Conservation (phyloP, 1,140 invertebrate species). For the Heliconius himera region DNA sequence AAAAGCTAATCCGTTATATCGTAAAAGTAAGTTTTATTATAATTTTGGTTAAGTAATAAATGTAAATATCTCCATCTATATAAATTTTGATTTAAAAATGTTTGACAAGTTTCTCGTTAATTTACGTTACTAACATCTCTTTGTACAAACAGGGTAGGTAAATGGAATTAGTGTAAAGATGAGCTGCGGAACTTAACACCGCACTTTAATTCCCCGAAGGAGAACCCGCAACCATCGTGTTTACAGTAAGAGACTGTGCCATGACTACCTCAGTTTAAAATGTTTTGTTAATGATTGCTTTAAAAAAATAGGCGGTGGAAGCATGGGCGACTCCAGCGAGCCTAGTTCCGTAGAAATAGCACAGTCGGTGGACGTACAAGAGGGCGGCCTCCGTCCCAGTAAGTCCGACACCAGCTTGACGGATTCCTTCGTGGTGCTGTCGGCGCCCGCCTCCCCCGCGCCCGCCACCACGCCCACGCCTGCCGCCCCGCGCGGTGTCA, state of each 20-base stretch:
- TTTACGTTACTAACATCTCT: neutral
- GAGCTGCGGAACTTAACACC: too few relatives aligned
- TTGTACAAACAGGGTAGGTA: too few relatives aligned
- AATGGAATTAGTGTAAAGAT: neutral
- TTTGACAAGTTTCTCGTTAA: neutral
- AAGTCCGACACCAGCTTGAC: constrained; percentile 95
- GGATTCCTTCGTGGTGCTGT: constrained; percentile 94
- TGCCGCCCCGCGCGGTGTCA: constrained; percentile 28
- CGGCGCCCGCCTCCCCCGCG: constrained; percentile 77
- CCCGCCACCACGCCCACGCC: constrained; percentile 37
- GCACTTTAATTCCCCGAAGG: too few relatives aligned
- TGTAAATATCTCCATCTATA: neutral
- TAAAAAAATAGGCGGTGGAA: constrained; percentile 67
- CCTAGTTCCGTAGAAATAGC: constrained; percentile 56
- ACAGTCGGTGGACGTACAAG: constrained; percentile 37
- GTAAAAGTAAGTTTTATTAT: constrained; percentile 84
- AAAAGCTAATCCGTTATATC: constrained; percentile 84
- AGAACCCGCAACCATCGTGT: too few relatives aligned
- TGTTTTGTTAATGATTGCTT: neutral
- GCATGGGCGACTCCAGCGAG: constrained; percentile 76
- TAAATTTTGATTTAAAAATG: too few relatives aligned
- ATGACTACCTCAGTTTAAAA: too few relatives aligned
- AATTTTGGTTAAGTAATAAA: neutral
- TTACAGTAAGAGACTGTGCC: too few relatives aligned
- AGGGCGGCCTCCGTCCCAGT: constrained; percentile 85